Conservation (phyloP, 2,888 invertebrate species). For the Caenorhabditis plicata region DNA sequence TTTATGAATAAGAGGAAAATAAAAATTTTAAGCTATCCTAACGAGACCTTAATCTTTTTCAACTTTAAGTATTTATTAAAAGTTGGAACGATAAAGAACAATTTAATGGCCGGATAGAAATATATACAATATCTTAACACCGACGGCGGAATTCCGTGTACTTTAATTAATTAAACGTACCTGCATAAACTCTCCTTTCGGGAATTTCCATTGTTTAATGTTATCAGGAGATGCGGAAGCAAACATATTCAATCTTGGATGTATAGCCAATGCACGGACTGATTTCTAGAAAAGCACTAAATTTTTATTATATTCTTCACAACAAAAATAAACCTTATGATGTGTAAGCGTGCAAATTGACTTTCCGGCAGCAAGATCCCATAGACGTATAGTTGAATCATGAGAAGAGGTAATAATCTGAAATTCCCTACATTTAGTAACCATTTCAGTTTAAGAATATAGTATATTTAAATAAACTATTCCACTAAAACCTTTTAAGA, state of each 20-base stretch:
- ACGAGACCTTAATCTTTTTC: no score
- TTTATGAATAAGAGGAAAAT: no score
- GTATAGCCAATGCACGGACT: conserved; percentile 71
- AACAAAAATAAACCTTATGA: conserved; percentile 77
- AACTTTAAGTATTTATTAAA: no score
- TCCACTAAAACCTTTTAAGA: neutral
- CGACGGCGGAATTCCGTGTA: neutral
- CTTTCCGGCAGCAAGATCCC: conserved; percentile 95
- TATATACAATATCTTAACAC: neutral
- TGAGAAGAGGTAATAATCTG: conserved; percentile 71
- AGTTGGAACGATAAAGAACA: neutral
- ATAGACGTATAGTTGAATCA: conserved; percentile 91
- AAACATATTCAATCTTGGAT: conserved; percentile 79
- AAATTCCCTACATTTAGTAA: neutral
- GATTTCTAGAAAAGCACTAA: conserved; percentile 75
- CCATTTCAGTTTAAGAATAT: neutral
- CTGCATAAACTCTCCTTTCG: conserved; percentile 90
- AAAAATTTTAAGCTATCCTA: no score
- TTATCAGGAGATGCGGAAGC: conserved; percentile 97
- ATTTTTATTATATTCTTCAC: conserved; percentile 66
- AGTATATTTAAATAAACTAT: neutral
- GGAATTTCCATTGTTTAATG: conserved; percentile 98
- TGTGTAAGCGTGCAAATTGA: conserved; percentile 91
- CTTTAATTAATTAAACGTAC: conserved; percentile 1
- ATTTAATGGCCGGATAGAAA: no score